Percentiles rank a stretch among this genome's conserved stretches.
Evolutionary conservation across 2,888 invertebrate species (phyloP).

Genomic region (Lacanobia oleracea): DNA sequence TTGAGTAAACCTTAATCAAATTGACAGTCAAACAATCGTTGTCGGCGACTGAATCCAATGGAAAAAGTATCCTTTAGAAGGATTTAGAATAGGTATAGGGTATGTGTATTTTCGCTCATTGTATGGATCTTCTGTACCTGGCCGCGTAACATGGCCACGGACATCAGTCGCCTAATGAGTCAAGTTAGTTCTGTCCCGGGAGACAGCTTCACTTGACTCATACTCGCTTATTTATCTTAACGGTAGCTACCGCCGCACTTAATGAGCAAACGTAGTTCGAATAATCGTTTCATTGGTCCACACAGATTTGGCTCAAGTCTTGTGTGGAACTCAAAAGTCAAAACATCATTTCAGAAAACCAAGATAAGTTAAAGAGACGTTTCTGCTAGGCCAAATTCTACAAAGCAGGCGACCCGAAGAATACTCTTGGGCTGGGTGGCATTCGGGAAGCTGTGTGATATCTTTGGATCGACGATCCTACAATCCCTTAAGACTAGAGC

Average conservation of each 20-base stretch:
- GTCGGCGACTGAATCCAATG: no score
- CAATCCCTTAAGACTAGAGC: no score
- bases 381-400: no score
- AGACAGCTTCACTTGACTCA: constrained; percentile 31
- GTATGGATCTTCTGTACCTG: background rate
- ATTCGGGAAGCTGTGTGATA: no score
- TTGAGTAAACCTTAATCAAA: no score
- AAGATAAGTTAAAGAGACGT: no score
- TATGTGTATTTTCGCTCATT: background rate
- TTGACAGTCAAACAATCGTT: no score
- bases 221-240: constrained; percentile 42
- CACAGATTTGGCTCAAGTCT: background rate
- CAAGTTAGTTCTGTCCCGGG: constrained; percentile 6
- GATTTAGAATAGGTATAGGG: no score
- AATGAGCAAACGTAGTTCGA: constrained; percentile 33
- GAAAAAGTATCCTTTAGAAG: no score
- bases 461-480: no score
- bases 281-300: constrained; percentile 19
- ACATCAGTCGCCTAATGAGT: constrained; percentile 11
- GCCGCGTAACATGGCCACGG: background rate
- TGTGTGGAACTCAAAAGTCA: background rate
- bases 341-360: background rate
- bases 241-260: background rate
- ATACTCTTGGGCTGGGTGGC: no score
- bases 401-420: no score